Conservation (phyloP, 2,797 vertebrate genomes). For the Manis crassicaudata region DNA sequence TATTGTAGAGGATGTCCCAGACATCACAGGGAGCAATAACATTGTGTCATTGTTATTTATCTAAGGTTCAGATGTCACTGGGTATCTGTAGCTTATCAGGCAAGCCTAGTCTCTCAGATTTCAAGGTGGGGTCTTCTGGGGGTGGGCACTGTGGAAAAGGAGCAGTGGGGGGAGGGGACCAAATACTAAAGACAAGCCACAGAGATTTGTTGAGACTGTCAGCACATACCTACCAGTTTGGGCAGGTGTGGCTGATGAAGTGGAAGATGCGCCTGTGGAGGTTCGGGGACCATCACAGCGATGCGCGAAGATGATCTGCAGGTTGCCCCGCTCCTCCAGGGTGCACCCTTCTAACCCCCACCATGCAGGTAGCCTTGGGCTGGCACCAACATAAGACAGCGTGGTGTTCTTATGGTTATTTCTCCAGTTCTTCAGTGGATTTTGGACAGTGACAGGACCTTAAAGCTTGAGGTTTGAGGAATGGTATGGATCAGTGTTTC, state of each 20-base stretch:
- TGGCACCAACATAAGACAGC: not conserved
- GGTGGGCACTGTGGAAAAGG: not conserved
- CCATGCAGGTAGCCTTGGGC: not conserved
- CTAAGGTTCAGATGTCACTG: constrained; percentile 55
- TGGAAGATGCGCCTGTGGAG: no score
- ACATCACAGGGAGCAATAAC: not conserved
- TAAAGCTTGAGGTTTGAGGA: not conserved
- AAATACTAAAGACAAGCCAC: constrained; percentile 13
- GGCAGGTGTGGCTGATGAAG: not conserved
- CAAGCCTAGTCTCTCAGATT: not conserved
- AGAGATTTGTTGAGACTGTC: not conserved
- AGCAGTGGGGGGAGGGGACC: not conserved
- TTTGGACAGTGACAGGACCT: not conserved
- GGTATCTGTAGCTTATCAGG: constrained; percentile 28
- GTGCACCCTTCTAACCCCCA: not conserved
- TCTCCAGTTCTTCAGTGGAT: not conserved
- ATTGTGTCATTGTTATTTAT: constrained; percentile 36
- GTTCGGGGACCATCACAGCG: not conserved
- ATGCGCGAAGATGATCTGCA: not conserved
- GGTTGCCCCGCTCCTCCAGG: not conserved
- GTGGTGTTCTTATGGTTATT: not conserved
- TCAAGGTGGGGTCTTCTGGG: constrained; percentile 40
- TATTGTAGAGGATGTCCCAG: not conserved
- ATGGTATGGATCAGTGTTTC: not conserved
- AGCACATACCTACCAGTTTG: not conserved